Evolutionary conservation across 1,140 invertebrate species (phyloP).

Genomic region (Drosophila pseudoananassae): DNA sequence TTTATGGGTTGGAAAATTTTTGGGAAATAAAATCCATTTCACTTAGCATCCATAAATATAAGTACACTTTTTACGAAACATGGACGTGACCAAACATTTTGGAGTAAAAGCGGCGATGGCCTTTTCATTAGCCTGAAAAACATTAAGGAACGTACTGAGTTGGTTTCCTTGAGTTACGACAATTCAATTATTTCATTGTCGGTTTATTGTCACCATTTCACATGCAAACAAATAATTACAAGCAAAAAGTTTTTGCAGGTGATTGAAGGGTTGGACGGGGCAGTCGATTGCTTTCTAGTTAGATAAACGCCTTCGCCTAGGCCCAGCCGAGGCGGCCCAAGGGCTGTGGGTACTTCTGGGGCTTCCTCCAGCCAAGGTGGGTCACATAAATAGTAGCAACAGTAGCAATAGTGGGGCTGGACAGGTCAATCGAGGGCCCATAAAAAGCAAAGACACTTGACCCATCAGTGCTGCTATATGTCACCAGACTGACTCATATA

Average conservation of each 20-base stretch:
- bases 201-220: slow-evolving; percentile 35
- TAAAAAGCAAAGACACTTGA: slow-evolving; percentile 33
- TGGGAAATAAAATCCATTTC: slow-evolving; percentile 4
- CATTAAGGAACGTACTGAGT: slow-evolving; percentile 30
- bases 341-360: slow-evolving; percentile 46
- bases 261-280: slow-evolving; percentile 36
- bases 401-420: slow-evolving; percentile 17
- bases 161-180: slow-evolving; percentile 17
- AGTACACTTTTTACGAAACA: slow-evolving; percentile 1
- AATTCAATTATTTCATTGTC: slow-evolving; percentile 64
- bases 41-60: neutral
- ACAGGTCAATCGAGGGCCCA: slow-evolving; percentile 33
- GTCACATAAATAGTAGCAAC: slow-evolving; percentile 22
- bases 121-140: slow-evolving; percentile 36
- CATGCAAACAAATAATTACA: slow-evolving; percentile 77
- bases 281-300: slow-evolving; percentile 26
- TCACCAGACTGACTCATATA: slow-evolving; percentile 34
- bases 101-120: neutral
- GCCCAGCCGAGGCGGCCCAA: slow-evolving; percentile 16
- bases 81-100: slow-evolving; percentile 22
- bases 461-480: slow-evolving; percentile 29
- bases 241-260: slow-evolving; percentile 36
- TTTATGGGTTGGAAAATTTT: slow-evolving; percentile 50
- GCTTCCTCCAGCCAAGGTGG: slow-evolving; percentile 41
- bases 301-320: slow-evolving; percentile 22